phyloP scores from a whole-genome alignment of 1,140 invertebrate species.

The Oryctes rhinoceros region DNA sequence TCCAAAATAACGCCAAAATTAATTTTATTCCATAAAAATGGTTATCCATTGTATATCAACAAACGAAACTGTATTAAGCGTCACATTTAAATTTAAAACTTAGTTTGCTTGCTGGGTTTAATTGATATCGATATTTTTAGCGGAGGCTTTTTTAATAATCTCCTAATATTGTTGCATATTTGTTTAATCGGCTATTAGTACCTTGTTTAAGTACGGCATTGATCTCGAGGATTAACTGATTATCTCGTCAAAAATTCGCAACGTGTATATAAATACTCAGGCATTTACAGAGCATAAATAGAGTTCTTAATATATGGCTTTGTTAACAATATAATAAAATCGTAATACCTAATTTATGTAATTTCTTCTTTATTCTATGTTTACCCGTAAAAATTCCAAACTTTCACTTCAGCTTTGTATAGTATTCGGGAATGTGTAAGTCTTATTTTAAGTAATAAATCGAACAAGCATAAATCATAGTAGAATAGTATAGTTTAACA shows the following conservation, averaged over 20 bases:
- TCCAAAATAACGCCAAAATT: no score
- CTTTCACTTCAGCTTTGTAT: background rate
- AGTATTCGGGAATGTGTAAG: conserved; percentile 5
- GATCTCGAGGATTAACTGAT: background rate
- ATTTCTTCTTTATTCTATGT: background rate
- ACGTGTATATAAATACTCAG: no score
- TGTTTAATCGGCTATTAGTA: background rate
- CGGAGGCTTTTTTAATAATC: no score
- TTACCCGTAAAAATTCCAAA: background rate
- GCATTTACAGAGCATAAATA: no score
- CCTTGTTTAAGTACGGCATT: background rate
- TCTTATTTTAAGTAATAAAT: conserved; percentile 27
- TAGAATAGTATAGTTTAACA: background rate
- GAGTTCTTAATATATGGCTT: no score
- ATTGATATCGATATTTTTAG: no score
- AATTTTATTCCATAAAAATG: no score
- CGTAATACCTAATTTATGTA: background rate
- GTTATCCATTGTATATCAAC: no score
- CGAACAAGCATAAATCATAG: conserved; percentile 16
- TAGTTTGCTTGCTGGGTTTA: no score
- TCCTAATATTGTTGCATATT: background rate
- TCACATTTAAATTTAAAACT: no score
- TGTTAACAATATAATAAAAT: background rate
- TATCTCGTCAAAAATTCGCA: background rate
- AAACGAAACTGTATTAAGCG: no score